Conservation (phyloP, 2,797 vertebrate genomes). For the Sparidentex hasta region DNA sequence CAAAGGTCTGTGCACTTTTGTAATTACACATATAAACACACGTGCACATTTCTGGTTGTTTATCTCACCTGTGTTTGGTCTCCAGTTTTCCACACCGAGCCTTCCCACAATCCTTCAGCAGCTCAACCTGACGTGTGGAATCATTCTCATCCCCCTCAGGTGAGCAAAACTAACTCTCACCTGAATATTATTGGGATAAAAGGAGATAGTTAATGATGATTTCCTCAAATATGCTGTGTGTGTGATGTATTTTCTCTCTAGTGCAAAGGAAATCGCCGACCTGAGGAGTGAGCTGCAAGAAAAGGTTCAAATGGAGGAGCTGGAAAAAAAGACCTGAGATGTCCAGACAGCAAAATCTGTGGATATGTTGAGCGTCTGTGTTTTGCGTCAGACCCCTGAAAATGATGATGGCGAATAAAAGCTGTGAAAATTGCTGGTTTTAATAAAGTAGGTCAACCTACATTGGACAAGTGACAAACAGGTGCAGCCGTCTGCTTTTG, state of each 20-base stretch:
- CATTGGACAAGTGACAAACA: slow-evolving; percentile 19
- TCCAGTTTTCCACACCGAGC: slow-evolving; percentile 90
- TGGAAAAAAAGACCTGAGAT: slow-evolving; percentile 49
- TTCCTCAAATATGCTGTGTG: neutral
- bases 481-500: neutral
- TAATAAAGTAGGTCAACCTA: neutral
- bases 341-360: slow-evolving; percentile 20
- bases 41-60: neutral
- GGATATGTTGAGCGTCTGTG: slow-evolving; percentile 11
- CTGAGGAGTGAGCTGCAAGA: slow-evolving; percentile 88
- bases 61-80: slow-evolving; percentile 28
- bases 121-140: slow-evolving; percentile 94
- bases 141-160: slow-evolving; percentile 94
- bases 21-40: neutral
- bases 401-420: slow-evolving; percentile 22
- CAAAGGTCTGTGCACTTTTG: slow-evolving; percentile 66
- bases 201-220: neutral
- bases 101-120: slow-evolving; percentile 92
- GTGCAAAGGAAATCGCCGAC: slow-evolving; percentile 91
- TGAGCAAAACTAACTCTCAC: slow-evolving; percentile 59
- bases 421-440: neutral
- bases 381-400: slow-evolving; percentile 20
- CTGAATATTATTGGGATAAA: slow-evolving; percentile 8
- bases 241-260: slow-evolving; percentile 65
- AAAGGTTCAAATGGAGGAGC: slow-evolving; percentile 61